Evolutionary conservation across 2,113 vertebrate species (phyloP).

Genomic region (Apus apus): DNA sequence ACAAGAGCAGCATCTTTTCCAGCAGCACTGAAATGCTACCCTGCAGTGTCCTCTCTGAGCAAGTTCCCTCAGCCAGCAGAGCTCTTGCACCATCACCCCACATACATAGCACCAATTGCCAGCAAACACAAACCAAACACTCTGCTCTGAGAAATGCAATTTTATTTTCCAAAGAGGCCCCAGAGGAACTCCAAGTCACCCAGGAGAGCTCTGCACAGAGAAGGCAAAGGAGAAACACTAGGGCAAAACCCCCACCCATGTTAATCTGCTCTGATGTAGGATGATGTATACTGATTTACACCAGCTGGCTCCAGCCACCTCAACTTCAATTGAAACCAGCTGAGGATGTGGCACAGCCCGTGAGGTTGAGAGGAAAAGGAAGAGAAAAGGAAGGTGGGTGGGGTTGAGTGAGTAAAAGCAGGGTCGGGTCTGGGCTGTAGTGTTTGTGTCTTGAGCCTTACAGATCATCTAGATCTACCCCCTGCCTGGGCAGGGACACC

Average conservation of each 20-base stretch:
- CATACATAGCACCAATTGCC: not conserved
- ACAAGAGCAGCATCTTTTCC: not conserved
- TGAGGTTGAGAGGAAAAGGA: not conserved
- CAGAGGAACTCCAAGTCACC: not conserved
- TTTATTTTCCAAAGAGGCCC: not conserved
- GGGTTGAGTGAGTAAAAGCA: not conserved
- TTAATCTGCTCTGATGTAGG: not conserved
- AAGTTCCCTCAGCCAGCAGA: accelerated
- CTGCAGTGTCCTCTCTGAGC: accelerated
- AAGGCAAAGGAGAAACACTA: not conserved
- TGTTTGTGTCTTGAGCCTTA: not conserved
- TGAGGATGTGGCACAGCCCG: not conserved
- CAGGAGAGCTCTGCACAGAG: not conserved
- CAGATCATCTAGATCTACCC: too few species aligned
- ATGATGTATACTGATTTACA: not conserved
- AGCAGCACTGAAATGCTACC: not conserved
- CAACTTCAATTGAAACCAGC: not conserved
- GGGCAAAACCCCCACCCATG: not conserved
- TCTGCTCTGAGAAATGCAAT: not conserved
- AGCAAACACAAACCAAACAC: not conserved
- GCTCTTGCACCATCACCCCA: not conserved
- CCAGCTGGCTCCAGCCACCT: not conserved
- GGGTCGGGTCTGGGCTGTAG: not conserved
- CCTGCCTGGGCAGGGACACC: too few species aligned
- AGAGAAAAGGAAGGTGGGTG: not conserved